phyloP scores from a whole-genome alignment of 2,888 invertebrate genomes.

The Euplexia lucipara region DNA sequence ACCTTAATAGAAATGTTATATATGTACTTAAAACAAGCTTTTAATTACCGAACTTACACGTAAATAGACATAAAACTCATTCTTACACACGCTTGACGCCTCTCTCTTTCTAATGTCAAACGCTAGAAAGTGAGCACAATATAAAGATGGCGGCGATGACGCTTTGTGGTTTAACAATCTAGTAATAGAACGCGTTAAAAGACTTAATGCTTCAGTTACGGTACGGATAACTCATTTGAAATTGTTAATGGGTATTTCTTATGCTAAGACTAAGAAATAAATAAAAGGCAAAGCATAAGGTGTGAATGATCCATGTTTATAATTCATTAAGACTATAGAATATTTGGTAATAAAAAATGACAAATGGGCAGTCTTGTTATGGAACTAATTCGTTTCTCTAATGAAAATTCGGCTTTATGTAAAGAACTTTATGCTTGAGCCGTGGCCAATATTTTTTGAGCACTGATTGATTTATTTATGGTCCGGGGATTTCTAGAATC shows the following conservation, averaged over 20 bases:
- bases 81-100: constrained; percentile 59
- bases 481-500: constrained; percentile 16
- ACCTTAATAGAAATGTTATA: constrained; percentile 18
- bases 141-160: constrained; percentile 70
- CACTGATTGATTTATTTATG: constrained; percentile 36
- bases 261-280: constrained; percentile 46
- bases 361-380: constrained; percentile 28
- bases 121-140: constrained; percentile 69
- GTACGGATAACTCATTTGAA: constrained; percentile 65
- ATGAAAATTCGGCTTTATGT: constrained; percentile 24
- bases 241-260: constrained; percentile 59
- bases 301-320: constrained; percentile 54
- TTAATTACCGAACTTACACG: constrained; percentile 66
- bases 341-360: constrained; percentile 46
- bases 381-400: constrained; percentile 26
- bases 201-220: constrained; percentile 66
- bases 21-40: constrained; percentile 62
- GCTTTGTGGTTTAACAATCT: constrained; percentile 72
- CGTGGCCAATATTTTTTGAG: constrained; percentile 46
- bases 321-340: constrained; percentile 47
- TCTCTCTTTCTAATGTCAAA: constrained; percentile 66
- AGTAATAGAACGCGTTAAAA: constrained; percentile 74
- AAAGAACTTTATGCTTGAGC: constrained; percentile 31
- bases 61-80: constrained; percentile 78
- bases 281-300: constrained; percentile 41